Evolutionary conservation across 2,797 vertebrate genomes (phyloP).

Genomic region (Hoplostethus atlanticus): DNA sequence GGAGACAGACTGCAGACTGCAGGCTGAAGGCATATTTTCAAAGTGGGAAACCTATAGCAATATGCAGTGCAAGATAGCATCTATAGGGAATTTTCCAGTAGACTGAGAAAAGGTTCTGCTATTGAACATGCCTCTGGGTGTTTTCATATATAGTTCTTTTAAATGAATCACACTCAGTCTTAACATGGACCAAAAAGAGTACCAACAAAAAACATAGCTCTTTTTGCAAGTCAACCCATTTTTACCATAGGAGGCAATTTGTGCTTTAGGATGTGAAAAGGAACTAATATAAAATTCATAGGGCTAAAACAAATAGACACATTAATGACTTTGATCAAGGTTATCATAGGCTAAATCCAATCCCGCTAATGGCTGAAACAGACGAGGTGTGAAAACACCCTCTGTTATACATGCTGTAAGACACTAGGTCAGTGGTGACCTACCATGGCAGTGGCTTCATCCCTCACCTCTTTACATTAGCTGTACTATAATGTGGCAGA

Average conservation of each 20-base stretch:
- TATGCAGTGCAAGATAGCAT: neutral
- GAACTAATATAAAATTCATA: slow-evolving; percentile 21
- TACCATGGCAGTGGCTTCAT: slow-evolving; percentile 1
- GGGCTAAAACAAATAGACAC: slow-evolving; percentile 16
- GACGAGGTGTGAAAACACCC: slow-evolving; percentile 22
- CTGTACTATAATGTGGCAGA: slow-evolving; percentile 47
- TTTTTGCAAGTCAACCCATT: slow-evolving; percentile 29
- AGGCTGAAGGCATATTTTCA: slow-evolving; percentile 23
- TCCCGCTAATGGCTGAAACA: neutral
- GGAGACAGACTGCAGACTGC: slow-evolving; percentile 5
- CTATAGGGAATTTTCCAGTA: slow-evolving; percentile 22
- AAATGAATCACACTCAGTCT: neutral
- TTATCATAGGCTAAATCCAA: slow-evolving; percentile 6
- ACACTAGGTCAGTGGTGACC: slow-evolving; percentile 22
- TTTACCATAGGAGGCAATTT: slow-evolving; percentile 15
- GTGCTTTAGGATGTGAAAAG: slow-evolving; percentile 39
- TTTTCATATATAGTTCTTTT: neutral
- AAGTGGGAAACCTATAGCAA: slow-evolving; percentile 26
- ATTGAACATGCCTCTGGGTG: slow-evolving; percentile 33
- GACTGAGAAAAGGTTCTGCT: neutral
- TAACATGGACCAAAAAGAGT: neutral
- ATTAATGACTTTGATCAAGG: slow-evolving; percentile 44
- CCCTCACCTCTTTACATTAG: slow-evolving; percentile 60
- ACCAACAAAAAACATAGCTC: neutral
- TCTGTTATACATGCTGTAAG: slow-evolving; percentile 2